Percentiles rank a stretch among this genome's conserved stretches.
These are phyloP conservation scores for Formica exsecta DNA, from an alignment of 1,140 invertebrate genomes.

Conservation along the genomic window DNA sequence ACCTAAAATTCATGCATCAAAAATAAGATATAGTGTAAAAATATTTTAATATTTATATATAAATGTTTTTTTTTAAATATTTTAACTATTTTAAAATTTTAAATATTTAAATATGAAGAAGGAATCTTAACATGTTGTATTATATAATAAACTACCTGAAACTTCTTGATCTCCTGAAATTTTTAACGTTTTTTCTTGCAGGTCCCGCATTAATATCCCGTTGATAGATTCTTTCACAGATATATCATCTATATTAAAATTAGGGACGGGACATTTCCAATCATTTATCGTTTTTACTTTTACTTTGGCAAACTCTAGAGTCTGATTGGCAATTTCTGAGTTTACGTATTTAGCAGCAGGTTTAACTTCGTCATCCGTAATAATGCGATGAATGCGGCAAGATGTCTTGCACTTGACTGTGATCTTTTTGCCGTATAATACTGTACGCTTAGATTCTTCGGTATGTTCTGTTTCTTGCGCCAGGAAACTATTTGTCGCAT, in stretches of 20 bases:
- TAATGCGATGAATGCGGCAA: constrained; percentile 62
- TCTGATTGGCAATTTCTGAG: not conserved
- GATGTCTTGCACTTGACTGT: constrained; percentile 65
- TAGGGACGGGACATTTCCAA: constrained; percentile 76
- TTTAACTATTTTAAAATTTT: too few relatives aligned
- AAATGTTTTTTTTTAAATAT: too few relatives aligned
- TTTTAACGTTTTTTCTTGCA: constrained; percentile 75
- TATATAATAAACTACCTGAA: constrained; percentile 64
- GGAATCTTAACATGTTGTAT: not conserved
- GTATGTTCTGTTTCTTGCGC: not conserved
- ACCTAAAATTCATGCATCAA: constrained; percentile 61
- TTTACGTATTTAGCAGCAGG: constrained; percentile 11
- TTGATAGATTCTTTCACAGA: constrained; percentile 74
- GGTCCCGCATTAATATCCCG: constrained; percentile 67
- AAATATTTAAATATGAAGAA: not conserved
- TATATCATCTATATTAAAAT: constrained; percentile 71
- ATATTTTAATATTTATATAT: not conserved
- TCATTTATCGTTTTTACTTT: constrained; percentile 62
- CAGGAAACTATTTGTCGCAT: constrained; percentile 1
- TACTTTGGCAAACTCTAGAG: constrained; percentile 54
- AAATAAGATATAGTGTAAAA: constrained; percentile 4
- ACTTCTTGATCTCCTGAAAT: constrained; percentile 77
- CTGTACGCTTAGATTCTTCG: not conserved
- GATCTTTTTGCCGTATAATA: constrained; percentile 50
- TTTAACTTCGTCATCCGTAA: constrained; percentile 23